Evolutionary conservation across 2,888 invertebrate species (phyloP).

Genomic region (Hypercompe scribonia): DNA sequence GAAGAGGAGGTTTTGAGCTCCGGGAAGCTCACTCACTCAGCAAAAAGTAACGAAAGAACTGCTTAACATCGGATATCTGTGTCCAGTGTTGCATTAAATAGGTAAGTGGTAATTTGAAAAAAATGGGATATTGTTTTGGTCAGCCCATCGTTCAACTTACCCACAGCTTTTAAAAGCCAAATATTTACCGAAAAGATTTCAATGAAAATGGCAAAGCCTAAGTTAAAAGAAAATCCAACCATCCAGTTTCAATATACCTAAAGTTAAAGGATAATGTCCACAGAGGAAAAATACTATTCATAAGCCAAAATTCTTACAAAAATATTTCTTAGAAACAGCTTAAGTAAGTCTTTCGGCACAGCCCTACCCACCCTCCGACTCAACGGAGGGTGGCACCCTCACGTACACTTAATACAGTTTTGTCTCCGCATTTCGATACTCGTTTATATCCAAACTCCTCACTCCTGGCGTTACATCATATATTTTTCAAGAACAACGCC

Average conservation of each 20-base stretch:
- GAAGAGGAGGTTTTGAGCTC: too few relatives aligned
- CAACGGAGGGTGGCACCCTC: conserved; percentile 46
- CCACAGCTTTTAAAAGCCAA: neutral
- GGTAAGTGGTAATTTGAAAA: too few relatives aligned
- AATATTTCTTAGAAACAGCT: conserved; percentile 18
- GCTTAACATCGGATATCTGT: too few relatives aligned
- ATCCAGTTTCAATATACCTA: neutral
- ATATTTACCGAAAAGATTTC: neutral
- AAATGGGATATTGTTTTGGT: too few relatives aligned
- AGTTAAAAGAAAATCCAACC: neutral
- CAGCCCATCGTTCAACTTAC: neutral
- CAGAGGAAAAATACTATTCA: conserved; percentile 3
- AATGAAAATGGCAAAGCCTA: neutral
- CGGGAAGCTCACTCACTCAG: too few relatives aligned
- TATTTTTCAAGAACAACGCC: conserved; percentile 24
- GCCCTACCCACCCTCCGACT: conserved; percentile 52
- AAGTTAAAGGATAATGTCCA: neutral
- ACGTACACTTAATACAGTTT: conserved; percentile 79
- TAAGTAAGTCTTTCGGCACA: conserved; percentile 30
- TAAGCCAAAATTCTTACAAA: conserved; percentile 10
- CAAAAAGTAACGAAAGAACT: too few relatives aligned
- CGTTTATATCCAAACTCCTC: conserved; percentile 62
- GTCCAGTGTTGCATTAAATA: too few relatives aligned
- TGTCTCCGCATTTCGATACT: conserved; percentile 81
- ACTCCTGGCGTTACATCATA: conserved; percentile 16